phyloP scores from a whole-genome alignment of 2,113 vertebrate genomes.

The Zosterops borbonicus region DNA sequence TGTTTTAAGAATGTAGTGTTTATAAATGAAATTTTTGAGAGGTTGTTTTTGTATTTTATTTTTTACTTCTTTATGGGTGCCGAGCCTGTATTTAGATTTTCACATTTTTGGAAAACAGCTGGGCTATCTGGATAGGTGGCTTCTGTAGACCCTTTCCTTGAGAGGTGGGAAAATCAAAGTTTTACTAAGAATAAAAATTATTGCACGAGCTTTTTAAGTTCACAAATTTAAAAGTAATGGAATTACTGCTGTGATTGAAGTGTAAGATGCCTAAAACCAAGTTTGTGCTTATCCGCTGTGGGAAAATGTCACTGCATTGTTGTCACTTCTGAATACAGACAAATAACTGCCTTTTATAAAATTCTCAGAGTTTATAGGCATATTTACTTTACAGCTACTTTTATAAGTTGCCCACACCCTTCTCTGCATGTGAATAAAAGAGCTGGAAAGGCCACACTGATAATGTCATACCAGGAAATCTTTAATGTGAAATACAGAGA shows the following conservation, averaged over 20 bases:
- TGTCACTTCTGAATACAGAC: background rate
- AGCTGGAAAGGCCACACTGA: constrained; percentile 31
- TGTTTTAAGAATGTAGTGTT: background rate
- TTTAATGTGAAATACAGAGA: constrained; percentile 19
- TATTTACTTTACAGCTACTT: constrained; percentile 51
- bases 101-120: background rate
- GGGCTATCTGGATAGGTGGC: background rate
- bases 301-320: constrained; percentile 21
- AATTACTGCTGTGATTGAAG: background rate
- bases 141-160: background rate
- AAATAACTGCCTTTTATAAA: constrained; percentile 38
- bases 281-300: background rate
- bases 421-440: constrained; percentile 19
- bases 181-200: background rate
- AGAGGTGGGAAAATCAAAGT: background rate
- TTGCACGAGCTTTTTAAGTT: background rate
- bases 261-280: background rate
- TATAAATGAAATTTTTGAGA: background rate
- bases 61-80: background rate
- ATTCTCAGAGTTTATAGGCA: constrained; percentile 13
- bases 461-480: constrained; percentile 56
- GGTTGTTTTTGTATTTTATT: background rate
- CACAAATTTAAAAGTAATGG: background rate
- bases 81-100: background rate
- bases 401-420: constrained; percentile 53